Conservation (phyloP, 2,888 invertebrate species). For the Norana najaformis region DNA sequence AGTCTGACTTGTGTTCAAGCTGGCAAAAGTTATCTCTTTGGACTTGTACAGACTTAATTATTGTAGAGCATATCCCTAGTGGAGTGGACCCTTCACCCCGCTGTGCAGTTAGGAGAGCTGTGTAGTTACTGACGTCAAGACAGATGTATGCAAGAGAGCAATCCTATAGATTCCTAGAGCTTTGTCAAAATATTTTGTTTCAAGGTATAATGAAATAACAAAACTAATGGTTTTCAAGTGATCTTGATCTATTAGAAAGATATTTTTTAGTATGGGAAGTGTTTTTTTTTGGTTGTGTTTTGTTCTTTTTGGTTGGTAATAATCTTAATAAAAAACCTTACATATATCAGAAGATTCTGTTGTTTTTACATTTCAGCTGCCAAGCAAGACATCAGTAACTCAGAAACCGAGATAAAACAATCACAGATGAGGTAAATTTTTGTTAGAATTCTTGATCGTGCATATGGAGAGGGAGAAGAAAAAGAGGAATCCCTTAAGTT, state of each 20-base stretch:
- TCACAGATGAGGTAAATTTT: slow-evolving; percentile 71
- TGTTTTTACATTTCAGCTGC: slow-evolving; percentile 67
- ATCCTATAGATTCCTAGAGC: too few species aligned
- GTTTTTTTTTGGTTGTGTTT: too few species aligned
- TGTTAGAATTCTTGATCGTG: neutral
- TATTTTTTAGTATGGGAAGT: too few species aligned
- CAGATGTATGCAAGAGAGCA: too few species aligned
- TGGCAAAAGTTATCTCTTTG: neutral
- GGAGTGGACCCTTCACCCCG: too few species aligned
- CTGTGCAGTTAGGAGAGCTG: too few species aligned
- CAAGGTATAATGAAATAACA: too few species aligned
- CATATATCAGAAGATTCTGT: slow-evolving; percentile 17
- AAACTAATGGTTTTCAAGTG: neutral
- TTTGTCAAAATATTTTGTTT: too few species aligned
- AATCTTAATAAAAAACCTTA: neutral
- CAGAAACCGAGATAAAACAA: slow-evolving; percentile 78
- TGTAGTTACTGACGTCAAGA: too few species aligned
- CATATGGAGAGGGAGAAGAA: too few species aligned
- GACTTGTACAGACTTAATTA: neutral
- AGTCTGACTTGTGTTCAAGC: neutral
- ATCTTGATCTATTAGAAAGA: neutral
- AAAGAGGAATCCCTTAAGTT: too few species aligned
- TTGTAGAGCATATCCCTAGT: too few species aligned
- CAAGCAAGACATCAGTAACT: slow-evolving; percentile 75
- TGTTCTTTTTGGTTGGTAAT: neutral